Evolutionary conservation across 2,113 vertebrate species (phyloP).

Genomic region (Malurus elegans): DNA sequence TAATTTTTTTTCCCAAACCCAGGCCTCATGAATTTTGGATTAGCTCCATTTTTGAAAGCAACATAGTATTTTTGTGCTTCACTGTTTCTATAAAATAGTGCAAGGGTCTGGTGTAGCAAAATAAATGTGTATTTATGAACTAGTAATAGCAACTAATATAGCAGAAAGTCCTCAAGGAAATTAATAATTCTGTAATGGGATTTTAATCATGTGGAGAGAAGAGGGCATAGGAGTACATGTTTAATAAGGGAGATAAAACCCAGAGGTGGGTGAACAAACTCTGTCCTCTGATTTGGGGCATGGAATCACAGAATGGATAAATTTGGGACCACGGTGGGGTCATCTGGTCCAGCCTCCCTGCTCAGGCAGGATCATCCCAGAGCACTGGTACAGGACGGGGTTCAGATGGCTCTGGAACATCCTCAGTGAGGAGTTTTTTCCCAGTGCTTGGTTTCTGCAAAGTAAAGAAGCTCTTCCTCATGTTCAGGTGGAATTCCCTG

Average conservation of each 20-base stretch:
- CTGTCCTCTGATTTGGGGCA: background rate
- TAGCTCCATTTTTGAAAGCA: background rate
- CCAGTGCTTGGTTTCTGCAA: accelerated
- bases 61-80: background rate
- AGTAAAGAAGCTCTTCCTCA: background rate
- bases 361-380: too few species aligned
- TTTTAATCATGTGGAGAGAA: background rate
- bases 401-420: too few species aligned
- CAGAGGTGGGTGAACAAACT: background rate
- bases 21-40: background rate
- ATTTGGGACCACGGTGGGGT: background rate
- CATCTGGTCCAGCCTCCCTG: background rate
- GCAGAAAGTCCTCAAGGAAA: background rate
- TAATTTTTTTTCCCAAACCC: background rate
- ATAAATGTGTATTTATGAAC: background rate
- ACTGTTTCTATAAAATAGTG: background rate
- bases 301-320: background rate
- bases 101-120: background rate
- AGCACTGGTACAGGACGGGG: background rate
- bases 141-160: background rate
- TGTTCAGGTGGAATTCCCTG: background rate
- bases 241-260: background rate
- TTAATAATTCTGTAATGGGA: background rate
- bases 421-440: background rate
- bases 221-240: background rate